These are phyloP conservation scores for Carpatolechia fugitivella DNA, from an alignment of 2,888 invertebrate species.

Conservation along the genomic window DNA sequence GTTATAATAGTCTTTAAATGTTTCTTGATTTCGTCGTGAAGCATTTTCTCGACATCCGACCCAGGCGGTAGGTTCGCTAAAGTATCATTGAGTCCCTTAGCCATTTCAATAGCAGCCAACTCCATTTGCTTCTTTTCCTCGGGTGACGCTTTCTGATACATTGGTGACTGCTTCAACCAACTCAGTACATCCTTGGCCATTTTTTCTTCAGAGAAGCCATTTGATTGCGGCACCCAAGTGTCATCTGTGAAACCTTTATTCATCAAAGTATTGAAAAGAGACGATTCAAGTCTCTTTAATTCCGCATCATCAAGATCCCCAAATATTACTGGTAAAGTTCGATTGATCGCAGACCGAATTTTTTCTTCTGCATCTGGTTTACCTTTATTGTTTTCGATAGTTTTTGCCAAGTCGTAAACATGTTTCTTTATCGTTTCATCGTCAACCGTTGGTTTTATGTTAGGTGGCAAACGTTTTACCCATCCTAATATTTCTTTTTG, in stretches of 20 bases:
- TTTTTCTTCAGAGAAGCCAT: constrained; percentile 31
- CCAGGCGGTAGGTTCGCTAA: not conserved
- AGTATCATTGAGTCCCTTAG: not conserved
- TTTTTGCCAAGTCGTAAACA: not conserved
- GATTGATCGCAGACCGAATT: not conserved
- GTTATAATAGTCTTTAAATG: not conserved
- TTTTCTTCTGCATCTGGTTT: not conserved
- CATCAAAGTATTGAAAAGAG: not conserved
- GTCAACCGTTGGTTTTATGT: not conserved
- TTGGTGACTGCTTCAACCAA: constrained; percentile 25
- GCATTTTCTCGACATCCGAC: not conserved
- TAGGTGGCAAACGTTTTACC: not conserved
- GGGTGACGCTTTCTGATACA: not conserved
- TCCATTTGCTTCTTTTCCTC: not conserved
- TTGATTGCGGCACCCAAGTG: not conserved
- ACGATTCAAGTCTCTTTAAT: not conserved
- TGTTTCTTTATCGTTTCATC: not conserved
- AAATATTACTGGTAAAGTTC: not conserved
- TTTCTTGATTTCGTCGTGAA: not conserved
- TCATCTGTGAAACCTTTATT: not conserved
- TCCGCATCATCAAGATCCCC: not conserved
- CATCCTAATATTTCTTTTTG: not conserved
- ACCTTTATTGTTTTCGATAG: not conserved
- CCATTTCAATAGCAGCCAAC: not conserved
- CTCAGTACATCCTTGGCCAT: constrained; percentile 27